phyloP scores from a whole-genome alignment of 37 sponge, comb jelly and placozoan genomes.

The Axinella damicornis region DNA sequence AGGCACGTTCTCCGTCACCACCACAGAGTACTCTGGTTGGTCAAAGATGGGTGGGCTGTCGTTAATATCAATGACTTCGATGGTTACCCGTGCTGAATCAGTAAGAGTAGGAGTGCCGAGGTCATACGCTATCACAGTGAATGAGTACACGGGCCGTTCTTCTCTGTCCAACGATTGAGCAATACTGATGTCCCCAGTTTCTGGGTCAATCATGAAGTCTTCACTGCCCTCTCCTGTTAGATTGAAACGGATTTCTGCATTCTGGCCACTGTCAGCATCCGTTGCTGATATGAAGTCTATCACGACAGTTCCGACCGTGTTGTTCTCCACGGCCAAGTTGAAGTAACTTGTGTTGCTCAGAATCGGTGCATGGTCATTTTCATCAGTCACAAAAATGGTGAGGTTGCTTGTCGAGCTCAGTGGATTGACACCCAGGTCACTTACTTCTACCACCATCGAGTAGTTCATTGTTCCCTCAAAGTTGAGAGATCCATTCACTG shows the following conservation, averaged over 20 bases:
- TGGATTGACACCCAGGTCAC: constrained; percentile 59
- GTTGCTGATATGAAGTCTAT: constrained; percentile 27
- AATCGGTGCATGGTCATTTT: constrained; percentile 84
- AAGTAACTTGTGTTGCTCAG: constrained; percentile 28
- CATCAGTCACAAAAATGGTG: constrained; percentile 64
- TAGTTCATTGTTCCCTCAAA: constrained; percentile 33
- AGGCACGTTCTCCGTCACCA: constrained; percentile 42
- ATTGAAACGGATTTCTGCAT: constrained; percentile 17
- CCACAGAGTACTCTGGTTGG: not conserved
- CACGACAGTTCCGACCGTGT: constrained; percentile 35
- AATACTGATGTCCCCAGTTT: constrained; percentile 35
- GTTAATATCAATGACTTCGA: constrained; percentile 69
- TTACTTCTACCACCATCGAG: constrained; percentile 29
- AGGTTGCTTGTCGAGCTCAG: constrained; percentile 39
- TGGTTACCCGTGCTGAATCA: constrained; percentile 31
- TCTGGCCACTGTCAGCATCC: constrained; percentile 64
- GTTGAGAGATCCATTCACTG: constrained; percentile 57
- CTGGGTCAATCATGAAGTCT: constrained; percentile 42
- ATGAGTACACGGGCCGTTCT: constrained; percentile 9
- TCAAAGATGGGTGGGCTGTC: constrained; percentile 75
- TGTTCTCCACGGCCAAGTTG: constrained; percentile 54
- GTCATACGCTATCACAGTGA: constrained; percentile 71
- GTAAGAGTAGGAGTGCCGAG: constrained; percentile 53
- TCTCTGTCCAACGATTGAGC: constrained; percentile 53
- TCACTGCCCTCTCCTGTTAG: constrained; percentile 26